Evolutionary conservation across 2,797 vertebrate genomes (phyloP).

Genomic region (Neostethus bicornis): DNA sequence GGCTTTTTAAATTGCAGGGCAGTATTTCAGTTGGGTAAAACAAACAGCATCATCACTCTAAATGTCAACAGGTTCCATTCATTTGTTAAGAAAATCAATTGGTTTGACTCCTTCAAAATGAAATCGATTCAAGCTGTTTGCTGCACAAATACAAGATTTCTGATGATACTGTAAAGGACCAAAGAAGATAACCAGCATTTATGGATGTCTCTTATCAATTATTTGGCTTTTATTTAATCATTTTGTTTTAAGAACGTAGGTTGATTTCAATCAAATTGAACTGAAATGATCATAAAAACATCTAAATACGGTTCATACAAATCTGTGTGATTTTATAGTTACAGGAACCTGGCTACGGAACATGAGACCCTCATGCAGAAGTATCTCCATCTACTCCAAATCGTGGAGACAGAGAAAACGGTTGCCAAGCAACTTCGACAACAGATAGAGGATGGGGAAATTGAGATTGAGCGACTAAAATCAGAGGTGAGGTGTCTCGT

Average conservation of each 20-base stretch:
- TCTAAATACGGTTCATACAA: conserved; percentile 51
- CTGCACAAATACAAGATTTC: conserved; percentile 22
- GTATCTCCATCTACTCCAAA: conserved; percentile 97
- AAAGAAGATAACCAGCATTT: conserved; percentile 2
- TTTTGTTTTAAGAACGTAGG: background rate
- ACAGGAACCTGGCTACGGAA: conserved; percentile 95
- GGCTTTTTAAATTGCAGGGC: background rate
- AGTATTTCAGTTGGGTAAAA: conserved; percentile 18
- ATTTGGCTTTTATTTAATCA: background rate
- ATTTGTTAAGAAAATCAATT: conserved; percentile 54
- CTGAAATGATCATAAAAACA: conserved; percentile 24
- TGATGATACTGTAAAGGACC: conserved; percentile 18
- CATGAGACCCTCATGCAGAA: conserved; percentile 98
- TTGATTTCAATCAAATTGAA: background rate
- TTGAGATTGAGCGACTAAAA: conserved; percentile 96
- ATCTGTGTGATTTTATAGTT: conserved; percentile 79
- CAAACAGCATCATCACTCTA: conserved; percentile 33
- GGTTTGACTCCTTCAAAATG: conserved; percentile 54
- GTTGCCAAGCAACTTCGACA: conserved; percentile 98
- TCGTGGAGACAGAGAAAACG: conserved; percentile 97
- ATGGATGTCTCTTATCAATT: background rate
- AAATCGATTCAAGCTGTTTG: conserved; percentile 55
- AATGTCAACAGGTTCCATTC: conserved; percentile 57
- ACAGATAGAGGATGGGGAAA: conserved; percentile 98
- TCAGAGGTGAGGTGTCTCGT: conserved; percentile 86